Base-by-base conservation (phyloP, 1,140 invertebrate genomes). In the Adelges cooleyi region DNA sequence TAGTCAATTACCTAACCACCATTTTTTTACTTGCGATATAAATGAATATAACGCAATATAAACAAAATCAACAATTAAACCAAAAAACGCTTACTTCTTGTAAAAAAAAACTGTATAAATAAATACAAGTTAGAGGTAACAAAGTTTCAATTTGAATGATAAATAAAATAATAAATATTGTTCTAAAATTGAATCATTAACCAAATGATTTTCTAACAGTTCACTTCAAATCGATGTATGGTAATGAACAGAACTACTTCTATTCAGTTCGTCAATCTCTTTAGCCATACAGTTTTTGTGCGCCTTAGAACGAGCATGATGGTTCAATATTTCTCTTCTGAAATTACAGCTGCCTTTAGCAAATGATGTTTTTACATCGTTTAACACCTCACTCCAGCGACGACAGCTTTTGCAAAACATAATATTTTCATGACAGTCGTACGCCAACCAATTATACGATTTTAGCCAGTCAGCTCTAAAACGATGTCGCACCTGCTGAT, bases 231-330 rank as follows among this genome's bases (percentile, higher is more conserved):
- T 33, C 11, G 29, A 33, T 33, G 29, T 5, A 33, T 11, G 29
- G 29, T 6, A 22, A 48, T 48, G 44, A 8, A n/a, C n/a, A n/a
- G 4, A 5, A n/a, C 20, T 48, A 4, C 8, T 48, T 4, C 15
- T 48, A 18, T n/a, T 18, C n/a, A 22, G n/a, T n/a, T 33, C 29
- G 11, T 33, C 29, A 11, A 33, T 33, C 69, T 80, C 77, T 74
- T 79, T 78, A 67, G 76, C 73, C 38, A 79, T 73, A 69, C 84
- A 86, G 56, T 85, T 71, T 67, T 81, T 79, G 71, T 86, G 84
- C n/a, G 84, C 84, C 73, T 86, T 86, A 71, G 83, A 85, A 71
- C 84, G 85, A 73, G 86, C 82, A 71, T 86, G 84, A 74, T 86
- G 84, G 72, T 86, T 86, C 20, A 86, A 80, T 69, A 86, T 87